Evolutionary conservation across 2,113 vertebrate genomes (phyloP), one percentile per base, ranked within the genome.

Genomic region (Sminthopsis crassicaudata): DNA sequence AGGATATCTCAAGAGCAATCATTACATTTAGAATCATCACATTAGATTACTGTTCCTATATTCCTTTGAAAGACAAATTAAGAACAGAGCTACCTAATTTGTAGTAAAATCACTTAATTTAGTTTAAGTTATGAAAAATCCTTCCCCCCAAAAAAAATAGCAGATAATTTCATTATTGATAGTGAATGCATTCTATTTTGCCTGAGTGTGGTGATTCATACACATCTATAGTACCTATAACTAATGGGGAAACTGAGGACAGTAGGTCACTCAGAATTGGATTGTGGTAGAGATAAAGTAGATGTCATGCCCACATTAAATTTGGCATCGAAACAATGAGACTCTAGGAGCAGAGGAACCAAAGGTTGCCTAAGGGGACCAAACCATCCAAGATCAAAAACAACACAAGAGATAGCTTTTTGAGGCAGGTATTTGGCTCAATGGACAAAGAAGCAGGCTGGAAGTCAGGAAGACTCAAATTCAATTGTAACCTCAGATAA

Each of bases 11-110:
- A 98, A 97, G 92, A 98, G 52, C 94, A 98, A 96, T 97, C 3
- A 54, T 51, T 97, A 95, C 84, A 96, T 97, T 23, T 8, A 91
- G 90, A 98, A 97, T 95, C 98, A 98, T 96, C 22, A 98, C 97
- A 97, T 96, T 16, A 98, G 97, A 97, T 95, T 67, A 96, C 96
- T 96, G 30, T n/a, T 36, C 1, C 92, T 54, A 91, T 96, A 95
- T 95, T 91, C 0, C 67, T 0, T 95, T 46, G 25, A 94, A 98
- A 94, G 2, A 76, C 53, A 94, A 60, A 8, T 22, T 51, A 4
- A 90, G 94, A 95, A 60, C 25, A 96, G 57, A 46, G 26, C 95
- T 93, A 67, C 46, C 3, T 97, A 54, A 95, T 96, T 96, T 96
- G 93, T 14, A 93, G 89, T 92, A 67, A 92, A 95, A 91, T 94